Conservation (phyloP, 1,140 invertebrate genomes). For the Zaprionus davidi region DNA sequence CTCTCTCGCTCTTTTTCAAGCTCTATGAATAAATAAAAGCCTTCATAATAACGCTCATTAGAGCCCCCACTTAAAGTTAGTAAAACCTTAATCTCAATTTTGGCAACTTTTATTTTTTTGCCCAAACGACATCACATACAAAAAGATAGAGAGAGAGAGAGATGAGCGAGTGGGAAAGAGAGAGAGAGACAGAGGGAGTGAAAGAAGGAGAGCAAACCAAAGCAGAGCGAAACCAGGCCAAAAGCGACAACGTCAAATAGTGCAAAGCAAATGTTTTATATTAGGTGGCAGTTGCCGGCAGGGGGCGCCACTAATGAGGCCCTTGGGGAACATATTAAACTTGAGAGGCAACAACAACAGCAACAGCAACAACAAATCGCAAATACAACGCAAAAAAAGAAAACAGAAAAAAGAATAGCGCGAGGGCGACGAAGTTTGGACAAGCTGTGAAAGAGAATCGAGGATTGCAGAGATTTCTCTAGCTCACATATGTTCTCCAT, state of each 20-base stretch:
- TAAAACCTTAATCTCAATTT: slow-evolving; percentile 65
- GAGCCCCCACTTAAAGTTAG: slow-evolving; percentile 41
- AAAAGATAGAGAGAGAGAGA: slow-evolving; percentile 17
- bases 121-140: slow-evolving; percentile 26
- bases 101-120: slow-evolving; percentile 34
- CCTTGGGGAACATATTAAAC: slow-evolving; percentile 80
- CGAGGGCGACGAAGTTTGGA: slow-evolving; percentile 6
- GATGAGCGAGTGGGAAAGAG: slow-evolving; percentile 5
- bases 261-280: slow-evolving; percentile 72
- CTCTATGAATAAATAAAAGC: slow-evolving; percentile 29
- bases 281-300: slow-evolving; percentile 60
- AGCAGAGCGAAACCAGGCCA: slow-evolving; percentile 32
- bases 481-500: slow-evolving; percentile 26
- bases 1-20: not conserved
- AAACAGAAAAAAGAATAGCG: slow-evolving; percentile 4
- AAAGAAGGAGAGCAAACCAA: slow-evolving; percentile 23
- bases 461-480: slow-evolving; percentile 35
- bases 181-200: slow-evolving; percentile 5
- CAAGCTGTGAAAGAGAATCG: slow-evolving; percentile 22
- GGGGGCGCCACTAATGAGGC: slow-evolving; percentile 77
- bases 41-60: slow-evolving; percentile 69
- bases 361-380: not conserved
- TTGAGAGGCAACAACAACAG: slow-evolving; percentile 46
- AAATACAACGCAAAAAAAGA: not conserved
- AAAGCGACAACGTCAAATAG: slow-evolving; percentile 62